Percentiles rank a stretch among this genome's conserved stretches.
phyloP scores from a whole-genome alignment of 92 coral and sea anemone species.

The Porites divaricata region DNA sequence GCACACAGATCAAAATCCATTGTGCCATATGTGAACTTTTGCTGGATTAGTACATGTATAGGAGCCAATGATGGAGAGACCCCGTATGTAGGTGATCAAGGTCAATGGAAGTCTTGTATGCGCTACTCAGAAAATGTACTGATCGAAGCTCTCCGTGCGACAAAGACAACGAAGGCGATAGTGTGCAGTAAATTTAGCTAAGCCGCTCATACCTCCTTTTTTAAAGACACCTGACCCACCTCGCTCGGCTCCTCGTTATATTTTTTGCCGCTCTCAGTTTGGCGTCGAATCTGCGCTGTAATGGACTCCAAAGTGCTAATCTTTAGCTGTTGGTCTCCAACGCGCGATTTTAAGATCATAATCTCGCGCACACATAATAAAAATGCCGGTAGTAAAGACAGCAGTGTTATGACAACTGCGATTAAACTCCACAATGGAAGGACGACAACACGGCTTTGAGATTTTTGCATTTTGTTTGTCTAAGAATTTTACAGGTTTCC shows the following conservation, averaged over 20 bases:
- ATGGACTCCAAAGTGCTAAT: conserved; percentile 37
- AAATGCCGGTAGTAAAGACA: conserved; percentile 19
- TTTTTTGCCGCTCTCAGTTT: conserved; percentile 34
- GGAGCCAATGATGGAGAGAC: neutral
- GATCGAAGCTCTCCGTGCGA: neutral
- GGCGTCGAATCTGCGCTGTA: conserved; percentile 57
- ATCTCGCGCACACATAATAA: conserved; percentile 43
- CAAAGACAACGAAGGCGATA: neutral
- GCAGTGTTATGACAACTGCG: neutral
- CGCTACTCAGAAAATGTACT: neutral
- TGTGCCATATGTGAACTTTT: neutral
- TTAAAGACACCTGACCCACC: neutral
- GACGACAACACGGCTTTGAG: conserved; percentile 20
- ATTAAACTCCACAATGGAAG: conserved; percentile 23
- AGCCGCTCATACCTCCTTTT: conserved; percentile 23
- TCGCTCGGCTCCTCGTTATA: neutral
- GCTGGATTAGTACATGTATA: neutral
- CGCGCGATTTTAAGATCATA: conserved; percentile 33
- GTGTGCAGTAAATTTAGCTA: neutral
- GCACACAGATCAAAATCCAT: conserved; percentile 6
- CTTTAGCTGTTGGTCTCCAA: conserved; percentile 47
- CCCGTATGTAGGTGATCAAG: neutral
- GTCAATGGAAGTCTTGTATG: neutral
- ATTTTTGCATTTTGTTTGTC: conserved; percentile 33
- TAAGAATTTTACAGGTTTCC: conserved; percentile 15